Conservation (phyloP, 2,797 vertebrate species). For the Sebastes nivosus region DNA sequence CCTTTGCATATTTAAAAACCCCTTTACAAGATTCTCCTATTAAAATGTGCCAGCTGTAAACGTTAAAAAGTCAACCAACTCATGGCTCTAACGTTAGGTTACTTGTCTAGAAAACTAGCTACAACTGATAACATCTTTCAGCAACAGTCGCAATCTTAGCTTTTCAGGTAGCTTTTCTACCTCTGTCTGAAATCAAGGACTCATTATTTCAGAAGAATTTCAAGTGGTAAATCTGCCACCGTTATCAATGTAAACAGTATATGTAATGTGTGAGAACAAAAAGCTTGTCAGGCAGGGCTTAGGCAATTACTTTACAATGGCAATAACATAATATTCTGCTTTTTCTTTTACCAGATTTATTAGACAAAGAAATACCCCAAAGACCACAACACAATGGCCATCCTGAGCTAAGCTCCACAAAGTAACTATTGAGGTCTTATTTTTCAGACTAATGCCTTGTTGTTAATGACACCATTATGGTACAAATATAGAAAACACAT, state of each 20-base stretch:
- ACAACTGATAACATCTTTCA: background rate
- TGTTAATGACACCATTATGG: conserved; percentile 19
- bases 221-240: too few relatives aligned
- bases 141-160: background rate
- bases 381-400: background rate
- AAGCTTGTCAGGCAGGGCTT: background rate
- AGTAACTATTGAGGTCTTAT: background rate
- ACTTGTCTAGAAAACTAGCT: background rate
- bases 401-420: background rate
- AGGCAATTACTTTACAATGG: background rate
- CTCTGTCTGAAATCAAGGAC: too few relatives aligned
- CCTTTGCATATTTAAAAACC: background rate
- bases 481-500: conserved; percentile 16
- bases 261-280: background rate
- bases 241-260: background rate
- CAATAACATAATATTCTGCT: background rate
- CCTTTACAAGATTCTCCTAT: background rate
- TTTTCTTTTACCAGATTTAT: background rate
- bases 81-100: background rate
- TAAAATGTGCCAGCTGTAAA: background rate
- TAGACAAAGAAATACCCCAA: background rate
- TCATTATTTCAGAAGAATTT: too few relatives aligned
- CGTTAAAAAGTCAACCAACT: background rate
- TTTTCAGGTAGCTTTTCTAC: too few relatives aligned
- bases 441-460: background rate